These are phyloP conservation scores for Sitophilus oryzae DNA, from an alignment of 1,140 invertebrate genomes.

Conservation along the genomic window DNA sequence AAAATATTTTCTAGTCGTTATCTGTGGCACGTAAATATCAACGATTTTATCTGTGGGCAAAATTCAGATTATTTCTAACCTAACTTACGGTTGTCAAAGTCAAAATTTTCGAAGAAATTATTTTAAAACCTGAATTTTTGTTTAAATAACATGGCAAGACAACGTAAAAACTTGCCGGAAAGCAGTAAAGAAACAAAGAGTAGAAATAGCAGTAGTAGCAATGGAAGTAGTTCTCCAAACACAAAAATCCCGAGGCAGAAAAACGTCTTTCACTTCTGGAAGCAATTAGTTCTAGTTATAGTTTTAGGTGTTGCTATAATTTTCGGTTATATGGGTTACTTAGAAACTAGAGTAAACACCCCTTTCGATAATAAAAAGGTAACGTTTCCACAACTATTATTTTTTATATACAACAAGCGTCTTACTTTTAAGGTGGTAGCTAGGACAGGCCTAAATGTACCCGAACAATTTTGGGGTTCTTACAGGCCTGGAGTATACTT, in stretches of 20 bases:
- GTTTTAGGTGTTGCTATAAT: constrained; percentile 61
- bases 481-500: constrained; percentile 86
- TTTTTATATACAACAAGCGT: not conserved
- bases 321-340: constrained; percentile 73
- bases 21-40: too few species aligned
- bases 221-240: constrained; percentile 41
- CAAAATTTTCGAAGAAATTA: too few species aligned
- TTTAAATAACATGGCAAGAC: constrained; percentile 26
- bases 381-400: constrained; percentile 19
- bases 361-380: constrained; percentile 74
- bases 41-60: too few species aligned
- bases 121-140: too few species aligned
- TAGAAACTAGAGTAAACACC: constrained; percentile 83
- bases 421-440: constrained; percentile 54
- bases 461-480: constrained; percentile 86
- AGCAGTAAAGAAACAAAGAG: constrained; percentile 24
- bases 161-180: constrained; percentile 22
- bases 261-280: constrained; percentile 47
- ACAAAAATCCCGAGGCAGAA: constrained; percentile 33
- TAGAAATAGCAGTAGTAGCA: constrained; percentile 45
- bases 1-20: not conserved
- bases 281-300: constrained; percentile 46
- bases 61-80: too few species aligned
- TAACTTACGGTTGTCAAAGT: too few species aligned
- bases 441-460: constrained; percentile 61